Percentiles rank a stretch among this genome's conserved stretches.
Conservation (phyloP, 2,888 invertebrate species). For the Troilus luridus region DNA sequence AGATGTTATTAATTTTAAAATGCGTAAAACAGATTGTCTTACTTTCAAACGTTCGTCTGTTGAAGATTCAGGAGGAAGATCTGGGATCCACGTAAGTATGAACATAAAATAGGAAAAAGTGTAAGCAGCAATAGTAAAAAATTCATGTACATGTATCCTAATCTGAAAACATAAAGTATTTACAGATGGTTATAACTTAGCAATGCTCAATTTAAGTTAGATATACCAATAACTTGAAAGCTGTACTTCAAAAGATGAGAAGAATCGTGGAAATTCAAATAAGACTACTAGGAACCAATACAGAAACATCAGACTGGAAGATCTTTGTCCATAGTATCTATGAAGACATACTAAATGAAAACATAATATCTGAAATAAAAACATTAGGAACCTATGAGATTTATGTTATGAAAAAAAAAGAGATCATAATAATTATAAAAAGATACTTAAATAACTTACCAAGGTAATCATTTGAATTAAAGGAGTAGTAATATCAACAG, state of each 20-base stretch:
- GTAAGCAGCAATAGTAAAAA: conserved; percentile 59
- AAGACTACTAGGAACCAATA: conserved; percentile 89
- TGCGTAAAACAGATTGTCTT: conserved; percentile 16
- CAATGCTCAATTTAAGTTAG: not conserved
- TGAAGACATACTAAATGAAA: conserved; percentile 55
- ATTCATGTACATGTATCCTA: not conserved
- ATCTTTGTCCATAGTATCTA: conserved; percentile 77
- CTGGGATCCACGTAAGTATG: conserved; percentile 62
- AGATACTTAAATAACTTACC: conserved; percentile 74
- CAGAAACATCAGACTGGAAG: conserved; percentile 91
- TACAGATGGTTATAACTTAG: not conserved
- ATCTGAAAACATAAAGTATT: conserved; percentile 68
- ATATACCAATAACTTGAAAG: conserved; percentile 13
- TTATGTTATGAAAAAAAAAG: not conserved
- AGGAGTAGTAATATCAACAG: conserved; percentile 83
- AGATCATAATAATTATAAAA: not conserved
- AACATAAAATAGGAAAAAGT: conserved; percentile 59
- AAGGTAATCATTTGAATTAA: conserved; percentile 83
- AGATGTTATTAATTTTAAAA: not conserved
- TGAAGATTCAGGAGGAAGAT: conserved; percentile 60
- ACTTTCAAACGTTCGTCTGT: conserved; percentile 62
- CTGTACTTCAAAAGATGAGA: conserved; percentile 71
- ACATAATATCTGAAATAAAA: conserved; percentile 60
- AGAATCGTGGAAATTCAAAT: conserved; percentile 81
- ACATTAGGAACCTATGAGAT: not conserved